These are phyloP conservation scores for Sapayoa aenigma DNA, from an alignment of 2,113 vertebrate genomes.

Conservation along the genomic window DNA sequence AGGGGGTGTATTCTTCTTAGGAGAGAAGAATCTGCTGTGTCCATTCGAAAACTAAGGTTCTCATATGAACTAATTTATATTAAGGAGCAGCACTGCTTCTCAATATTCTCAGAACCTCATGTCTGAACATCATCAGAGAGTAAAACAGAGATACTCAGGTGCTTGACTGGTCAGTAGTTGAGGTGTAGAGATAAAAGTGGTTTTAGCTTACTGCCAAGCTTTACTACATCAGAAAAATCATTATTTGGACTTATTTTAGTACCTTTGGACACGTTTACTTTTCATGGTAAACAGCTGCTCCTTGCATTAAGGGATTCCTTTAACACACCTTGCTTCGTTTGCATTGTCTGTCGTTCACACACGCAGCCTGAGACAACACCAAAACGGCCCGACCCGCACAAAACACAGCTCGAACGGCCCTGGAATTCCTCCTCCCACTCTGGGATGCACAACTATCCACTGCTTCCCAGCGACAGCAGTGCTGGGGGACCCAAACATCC, in stretches of 20 bases:
- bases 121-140: background rate
- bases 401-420: background rate
- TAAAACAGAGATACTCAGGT: background rate
- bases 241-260: background rate
- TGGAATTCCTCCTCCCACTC: background rate
- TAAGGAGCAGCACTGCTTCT: background rate
- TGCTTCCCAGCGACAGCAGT: rapidly evolving
- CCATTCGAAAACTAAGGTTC: background rate
- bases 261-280: background rate
- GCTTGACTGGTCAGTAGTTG: background rate
- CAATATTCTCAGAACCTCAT: background rate
- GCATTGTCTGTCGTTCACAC: background rate
- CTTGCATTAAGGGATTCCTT: background rate
- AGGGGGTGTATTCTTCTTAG: background rate
- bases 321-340: background rate
- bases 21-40: background rate
- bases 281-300: background rate
- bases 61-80: background rate
- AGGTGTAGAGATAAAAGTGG: background rate
- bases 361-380: rapidly evolving
- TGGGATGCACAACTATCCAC: rapidly evolving
- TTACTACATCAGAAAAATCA: background rate
- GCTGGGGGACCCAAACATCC: rapidly evolving
- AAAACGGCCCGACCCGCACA: background rate
- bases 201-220: background rate